Conservation (phyloP, 2,888 invertebrate genomes). For the Ectobius pallidus region DNA sequence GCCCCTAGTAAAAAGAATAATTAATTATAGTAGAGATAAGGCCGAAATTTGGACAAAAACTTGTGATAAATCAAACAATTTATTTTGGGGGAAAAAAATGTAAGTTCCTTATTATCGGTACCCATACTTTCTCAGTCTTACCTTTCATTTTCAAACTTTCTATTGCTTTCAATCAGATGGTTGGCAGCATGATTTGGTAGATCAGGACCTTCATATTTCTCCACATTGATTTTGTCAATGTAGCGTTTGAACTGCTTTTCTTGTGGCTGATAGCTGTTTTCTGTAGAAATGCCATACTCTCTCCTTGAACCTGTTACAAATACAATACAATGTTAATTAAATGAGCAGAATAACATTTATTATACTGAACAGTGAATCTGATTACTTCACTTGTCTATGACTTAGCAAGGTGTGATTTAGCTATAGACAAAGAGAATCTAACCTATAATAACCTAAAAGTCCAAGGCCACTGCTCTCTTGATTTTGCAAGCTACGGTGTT, state of each 20-base stretch:
- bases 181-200: slow-evolving; percentile 73
- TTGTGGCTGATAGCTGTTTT: slow-evolving; percentile 65
- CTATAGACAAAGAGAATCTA: no score
- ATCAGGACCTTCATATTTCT: slow-evolving; percentile 73
- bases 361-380: not conserved
- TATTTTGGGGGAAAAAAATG: no score
- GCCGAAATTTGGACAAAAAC: no score
- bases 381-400: not conserved
- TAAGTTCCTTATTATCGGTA: no score
- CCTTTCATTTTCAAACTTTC: slow-evolving; percentile 70
- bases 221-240: slow-evolving; percentile 81
- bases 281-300: not conserved
- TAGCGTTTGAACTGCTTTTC: slow-evolving; percentile 83
- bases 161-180: slow-evolving; percentile 70
- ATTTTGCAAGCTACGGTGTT: not conserved
- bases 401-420: not conserved
- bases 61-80: no score
- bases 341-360: not conserved
- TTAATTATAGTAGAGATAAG: no score
- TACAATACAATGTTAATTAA: no score
- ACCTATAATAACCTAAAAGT: no score
- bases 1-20: no score
- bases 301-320: not conserved
- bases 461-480: not conserved
- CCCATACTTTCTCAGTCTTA: slow-evolving; percentile 45